phyloP scores from a whole-genome alignment of 2,113 vertebrate genomes.

The Thymallus thymallus region DNA sequence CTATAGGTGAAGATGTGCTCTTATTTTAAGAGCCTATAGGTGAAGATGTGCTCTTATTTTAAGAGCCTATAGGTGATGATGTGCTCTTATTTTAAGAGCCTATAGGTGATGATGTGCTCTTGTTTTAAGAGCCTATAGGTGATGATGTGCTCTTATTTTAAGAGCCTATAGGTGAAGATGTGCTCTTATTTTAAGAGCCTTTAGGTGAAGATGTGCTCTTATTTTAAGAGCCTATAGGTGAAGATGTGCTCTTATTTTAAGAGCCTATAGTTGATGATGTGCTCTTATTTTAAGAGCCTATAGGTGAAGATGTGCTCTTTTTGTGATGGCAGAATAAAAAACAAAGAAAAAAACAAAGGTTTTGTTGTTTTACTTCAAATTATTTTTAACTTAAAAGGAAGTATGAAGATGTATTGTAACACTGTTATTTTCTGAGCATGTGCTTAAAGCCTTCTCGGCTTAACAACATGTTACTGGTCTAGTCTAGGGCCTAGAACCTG shows the following conservation, averaged over 20 bases:
- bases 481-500: slow-evolving; percentile 7
- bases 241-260: slow-evolving; percentile 35
- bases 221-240: slow-evolving; percentile 25
- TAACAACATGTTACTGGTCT: neutral
- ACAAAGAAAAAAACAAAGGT: neutral
- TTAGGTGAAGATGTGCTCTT: slow-evolving; percentile 31
- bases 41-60: slow-evolving; percentile 37
- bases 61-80: slow-evolving; percentile 22
- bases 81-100: slow-evolving; percentile 37
- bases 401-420: neutral
- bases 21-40: slow-evolving; percentile 24
- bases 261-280: slow-evolving; percentile 21
- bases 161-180: slow-evolving; percentile 21
- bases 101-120: slow-evolving; percentile 32
- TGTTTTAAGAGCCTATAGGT: slow-evolving; percentile 20
- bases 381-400: too few species aligned
- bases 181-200: slow-evolving; percentile 39
- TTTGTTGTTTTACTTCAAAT: neutral
- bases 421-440: neutral
- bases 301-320: slow-evolving; percentile 32
- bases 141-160: slow-evolving; percentile 37
- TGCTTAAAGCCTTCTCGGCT: slow-evolving; percentile 36
- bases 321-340: neutral
- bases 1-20: slow-evolving; percentile 29
- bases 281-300: slow-evolving; percentile 41